A percentile compares a stretch with the other conserved stretches of the same genome.
These are phyloP conservation scores for Baryphthengus martii DNA, from an alignment of 2,113 vertebrate genomes.

Conservation along the genomic window DNA sequence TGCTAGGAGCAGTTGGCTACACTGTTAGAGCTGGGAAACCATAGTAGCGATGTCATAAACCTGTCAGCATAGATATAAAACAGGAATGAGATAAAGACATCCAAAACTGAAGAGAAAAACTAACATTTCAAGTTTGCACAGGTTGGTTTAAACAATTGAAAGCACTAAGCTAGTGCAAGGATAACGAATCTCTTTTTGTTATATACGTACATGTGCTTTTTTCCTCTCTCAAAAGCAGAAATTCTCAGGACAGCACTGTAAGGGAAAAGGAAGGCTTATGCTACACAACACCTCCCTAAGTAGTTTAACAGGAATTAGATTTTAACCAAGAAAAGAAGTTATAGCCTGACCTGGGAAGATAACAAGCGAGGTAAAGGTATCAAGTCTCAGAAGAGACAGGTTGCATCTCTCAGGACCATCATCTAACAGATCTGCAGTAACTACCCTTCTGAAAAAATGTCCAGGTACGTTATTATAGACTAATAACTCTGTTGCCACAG, in stretches of 20 bases:
- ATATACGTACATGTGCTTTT: fast-evolving
- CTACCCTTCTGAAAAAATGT: not conserved
- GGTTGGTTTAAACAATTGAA: not conserved
- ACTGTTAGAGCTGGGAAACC: not conserved
- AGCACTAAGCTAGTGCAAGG: not conserved
- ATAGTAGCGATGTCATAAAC: not conserved
- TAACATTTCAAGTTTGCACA: not conserved
- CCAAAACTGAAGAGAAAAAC: not conserved
- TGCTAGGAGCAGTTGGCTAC: not conserved
- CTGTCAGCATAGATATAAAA: not conserved
- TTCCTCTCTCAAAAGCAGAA: not conserved
- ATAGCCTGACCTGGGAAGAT: not conserved
- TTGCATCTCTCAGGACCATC: not conserved
- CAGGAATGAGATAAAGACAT: not conserved
- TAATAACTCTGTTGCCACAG: not conserved
- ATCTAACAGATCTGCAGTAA: not conserved
- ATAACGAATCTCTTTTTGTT: not conserved
- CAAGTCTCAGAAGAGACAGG: not conserved
- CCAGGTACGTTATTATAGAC: not conserved
- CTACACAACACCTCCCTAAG: not conserved
- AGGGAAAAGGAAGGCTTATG: not conserved
- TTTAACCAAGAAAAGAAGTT: not conserved
- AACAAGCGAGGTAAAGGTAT: not conserved
- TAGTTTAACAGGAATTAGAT: not conserved
- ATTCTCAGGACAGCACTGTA: not conserved